These are phyloP conservation scores for Pandemis heparana DNA, from an alignment of 2,888 invertebrate species.

Conservation along the genomic window DNA sequence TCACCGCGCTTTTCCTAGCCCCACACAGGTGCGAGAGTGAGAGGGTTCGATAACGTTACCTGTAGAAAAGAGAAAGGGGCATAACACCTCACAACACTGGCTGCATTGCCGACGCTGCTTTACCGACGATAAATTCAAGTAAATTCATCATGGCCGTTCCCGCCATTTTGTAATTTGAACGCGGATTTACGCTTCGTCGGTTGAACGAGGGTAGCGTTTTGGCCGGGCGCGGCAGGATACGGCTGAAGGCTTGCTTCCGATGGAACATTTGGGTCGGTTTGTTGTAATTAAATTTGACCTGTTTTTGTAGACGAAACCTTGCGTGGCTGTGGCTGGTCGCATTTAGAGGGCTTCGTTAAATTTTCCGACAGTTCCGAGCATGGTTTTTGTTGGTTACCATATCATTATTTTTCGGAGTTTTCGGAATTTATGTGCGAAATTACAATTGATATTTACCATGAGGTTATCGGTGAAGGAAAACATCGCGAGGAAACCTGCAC, in stretches of 20 bases:
- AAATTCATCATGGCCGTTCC: slow-evolving; percentile 46
- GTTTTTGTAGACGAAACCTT: slow-evolving; percentile 22
- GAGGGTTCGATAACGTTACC: slow-evolving; percentile 61
- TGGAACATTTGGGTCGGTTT: slow-evolving; percentile 30
- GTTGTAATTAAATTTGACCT: slow-evolving; percentile 26
- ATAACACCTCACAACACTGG: slow-evolving; percentile 68
- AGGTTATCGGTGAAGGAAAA: too few relatives aligned
- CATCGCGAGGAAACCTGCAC: too few relatives aligned
- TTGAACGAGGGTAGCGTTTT: slow-evolving; percentile 62
- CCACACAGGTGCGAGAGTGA: slow-evolving; percentile 69
- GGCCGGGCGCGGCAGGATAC: slow-evolving; percentile 45
- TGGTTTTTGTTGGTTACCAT: too few relatives aligned
- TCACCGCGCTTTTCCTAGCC: slow-evolving; percentile 36
- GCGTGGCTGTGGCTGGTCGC: not conserved
- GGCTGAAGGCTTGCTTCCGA: slow-evolving; percentile 25
- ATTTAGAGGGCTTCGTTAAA: slow-evolving; percentile 18
- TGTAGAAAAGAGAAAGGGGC: slow-evolving; percentile 69
- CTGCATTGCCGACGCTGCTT: slow-evolving; percentile 55
- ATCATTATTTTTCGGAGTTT: too few relatives aligned
- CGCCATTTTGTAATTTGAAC: slow-evolving; percentile 66
- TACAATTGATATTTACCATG: too few relatives aligned
- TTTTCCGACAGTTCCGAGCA: too few relatives aligned
- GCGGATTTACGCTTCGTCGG: slow-evolving; percentile 78
- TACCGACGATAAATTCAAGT: slow-evolving; percentile 46
- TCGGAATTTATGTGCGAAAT: too few relatives aligned